Evolutionary conservation across 2,888 invertebrate genomes (phyloP), one percentile per base, ranked within the genome.

Genomic region (Tetranychus truncatus): DNA sequence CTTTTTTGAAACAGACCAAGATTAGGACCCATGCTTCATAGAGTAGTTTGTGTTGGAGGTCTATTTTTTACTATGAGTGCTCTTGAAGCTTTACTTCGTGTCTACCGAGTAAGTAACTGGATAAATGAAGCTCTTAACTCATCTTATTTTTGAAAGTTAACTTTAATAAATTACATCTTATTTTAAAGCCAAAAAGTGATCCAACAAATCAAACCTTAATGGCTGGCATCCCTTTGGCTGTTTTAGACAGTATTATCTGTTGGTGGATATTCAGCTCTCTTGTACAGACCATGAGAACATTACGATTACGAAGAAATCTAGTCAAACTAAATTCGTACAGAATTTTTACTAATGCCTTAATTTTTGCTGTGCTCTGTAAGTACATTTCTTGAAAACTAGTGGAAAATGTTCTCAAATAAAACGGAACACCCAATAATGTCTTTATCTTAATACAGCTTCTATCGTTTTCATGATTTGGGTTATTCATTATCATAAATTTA

Each of bases 381-480:
- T 77, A 34, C 8, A 69, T 46, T 45, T 34, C 3, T 45, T 74
- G n/a, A 44, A 21, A 7, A 66, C 72, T 46, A 15, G 45, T 45
- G 71, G 6, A 15, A 18, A 24, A 76, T 67, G 74, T 75, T 76
- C 1, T 72, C 34, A 3, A 34, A 34, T 34, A 34, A 3, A 1
- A 24, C 2, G 24, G 24, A 24, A 24, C 24, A 24, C 1, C 5
- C 34, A 20, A 44, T 75, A 11, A 21, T 34, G 34, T 76, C 66
- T 76, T 11, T 15, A 72, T 55, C 65, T 65, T 69, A 18, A 1
- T 11, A 4, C 81, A 82, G 91, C 93, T 18, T 94, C 95, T 1
- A 88, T 95, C 74, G 87, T 91, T 78, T 96, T 92, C 84, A 95
- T 95, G 93, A 83, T 93, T 74, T 95, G 95, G 87, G 91, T 91